Percentiles rank a stretch among this genome's conserved stretches.
Conservation (phyloP, 2,888 invertebrate genomes). For the Hypselothyrea guttata region DNA sequence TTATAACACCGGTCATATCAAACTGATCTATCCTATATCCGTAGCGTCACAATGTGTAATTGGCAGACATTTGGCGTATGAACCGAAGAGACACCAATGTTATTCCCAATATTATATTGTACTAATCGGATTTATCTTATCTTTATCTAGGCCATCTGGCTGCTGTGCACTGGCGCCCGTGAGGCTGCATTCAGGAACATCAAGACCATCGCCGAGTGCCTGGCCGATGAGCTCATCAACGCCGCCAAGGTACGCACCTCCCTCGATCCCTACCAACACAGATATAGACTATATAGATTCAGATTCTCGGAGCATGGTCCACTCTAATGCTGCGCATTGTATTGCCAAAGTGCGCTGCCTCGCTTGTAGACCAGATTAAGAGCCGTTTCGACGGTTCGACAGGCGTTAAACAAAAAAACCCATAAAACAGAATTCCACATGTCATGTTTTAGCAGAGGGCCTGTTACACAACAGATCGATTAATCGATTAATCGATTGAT, state of each 20-base stretch:
- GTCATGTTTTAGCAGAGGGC: no score
- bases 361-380: slow-evolving; percentile 60
- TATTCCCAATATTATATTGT: neutral
- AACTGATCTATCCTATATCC: slow-evolving; percentile 74
- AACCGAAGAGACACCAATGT: slow-evolving; percentile 71
- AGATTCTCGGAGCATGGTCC: slow-evolving; percentile 32
- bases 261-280: neutral
- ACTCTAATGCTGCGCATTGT: slow-evolving; percentile 50
- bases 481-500: no score
- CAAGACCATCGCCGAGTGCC: slow-evolving; percentile 99
- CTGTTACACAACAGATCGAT: no score
- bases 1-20: slow-evolving; percentile 64
- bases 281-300: neutral
- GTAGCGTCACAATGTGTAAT: slow-evolving; percentile 72
- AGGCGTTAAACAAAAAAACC: no score
- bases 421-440: no score
- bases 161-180: slow-evolving; percentile 98
- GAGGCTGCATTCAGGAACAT: slow-evolving; percentile 99
- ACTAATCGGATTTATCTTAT: slow-evolving; percentile 21
- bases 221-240: slow-evolving; percentile 99
- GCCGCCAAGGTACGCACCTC: slow-evolving; percentile 96
- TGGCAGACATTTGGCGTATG: slow-evolving; percentile 68
- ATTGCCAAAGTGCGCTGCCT: slow-evolving; percentile 39
- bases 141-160: slow-evolving; percentile 92
- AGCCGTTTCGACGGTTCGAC: slow-evolving; percentile 5